A percentile compares a stretch with the other conserved stretches of the same genome.
These are phyloP conservation scores for Thunnus maccoyii DNA, from an alignment of 2,113 vertebrate species.

Conservation along the genomic window DNA sequence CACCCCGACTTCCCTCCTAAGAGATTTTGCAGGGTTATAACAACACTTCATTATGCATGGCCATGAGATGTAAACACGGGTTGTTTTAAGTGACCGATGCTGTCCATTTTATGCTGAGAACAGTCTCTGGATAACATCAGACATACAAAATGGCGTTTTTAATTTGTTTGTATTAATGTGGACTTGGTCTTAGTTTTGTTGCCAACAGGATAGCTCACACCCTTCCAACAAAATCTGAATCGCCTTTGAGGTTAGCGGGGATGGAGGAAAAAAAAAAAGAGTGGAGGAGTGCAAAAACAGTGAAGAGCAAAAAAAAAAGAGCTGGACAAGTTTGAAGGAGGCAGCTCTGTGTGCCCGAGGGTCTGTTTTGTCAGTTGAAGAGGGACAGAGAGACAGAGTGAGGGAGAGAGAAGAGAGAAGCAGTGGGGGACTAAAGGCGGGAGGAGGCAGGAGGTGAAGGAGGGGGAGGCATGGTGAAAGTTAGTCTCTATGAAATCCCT, in stretches of 20 bases:
- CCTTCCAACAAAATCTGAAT: conserved; percentile 9
- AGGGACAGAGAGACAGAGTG: conserved; percentile 37
- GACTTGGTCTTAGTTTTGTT: background rate
- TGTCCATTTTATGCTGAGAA: background rate
- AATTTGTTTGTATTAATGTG: background rate
- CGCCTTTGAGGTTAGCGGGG: background rate
- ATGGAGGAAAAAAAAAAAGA: conserved; percentile 3
- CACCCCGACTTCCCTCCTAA: no score
- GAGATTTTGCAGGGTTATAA: no score
- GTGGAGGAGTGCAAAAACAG: conserved; percentile 11
- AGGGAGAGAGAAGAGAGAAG: conserved; percentile 41
- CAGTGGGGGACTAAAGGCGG: conserved; percentile 51
- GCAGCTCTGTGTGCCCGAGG: conserved; percentile 46
- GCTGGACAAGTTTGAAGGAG: conserved; percentile 40
- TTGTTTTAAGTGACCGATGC: background rate
- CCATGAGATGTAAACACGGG: no score
- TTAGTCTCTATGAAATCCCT: conserved; percentile 76
- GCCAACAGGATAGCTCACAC: background rate
- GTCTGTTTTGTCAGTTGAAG: conserved; percentile 74
- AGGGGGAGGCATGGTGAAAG: conserved; percentile 72
- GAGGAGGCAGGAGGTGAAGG: conserved; percentile 19
- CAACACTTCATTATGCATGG: no score
- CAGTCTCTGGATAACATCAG: background rate
- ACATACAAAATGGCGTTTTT: no score
- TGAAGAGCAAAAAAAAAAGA: conserved; percentile 21